These are phyloP conservation scores for Ophiothrix spiculata DNA, from an alignment of 35 echinoderm and acorn worm species.

Conservation along the genomic window DNA sequence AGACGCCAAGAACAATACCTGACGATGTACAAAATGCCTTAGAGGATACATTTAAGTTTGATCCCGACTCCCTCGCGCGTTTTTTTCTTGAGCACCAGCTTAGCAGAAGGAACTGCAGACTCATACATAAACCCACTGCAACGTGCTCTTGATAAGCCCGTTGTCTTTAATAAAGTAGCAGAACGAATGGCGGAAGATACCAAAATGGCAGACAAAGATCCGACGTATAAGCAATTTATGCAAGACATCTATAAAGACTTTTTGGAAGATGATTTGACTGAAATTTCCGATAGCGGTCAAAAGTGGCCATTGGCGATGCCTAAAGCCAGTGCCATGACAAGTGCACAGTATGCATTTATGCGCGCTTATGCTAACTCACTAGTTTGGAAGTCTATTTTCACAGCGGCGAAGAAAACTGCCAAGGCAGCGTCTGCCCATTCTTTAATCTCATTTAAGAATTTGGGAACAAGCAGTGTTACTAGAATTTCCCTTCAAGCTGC, in stretches of 20 bases:
- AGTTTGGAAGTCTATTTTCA: background rate
- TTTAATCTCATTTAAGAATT: background rate
- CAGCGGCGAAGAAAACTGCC: background rate
- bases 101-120: background rate
- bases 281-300: background rate
- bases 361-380: background rate
- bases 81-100: background rate
- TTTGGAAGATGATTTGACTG: background rate
- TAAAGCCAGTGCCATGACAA: background rate
- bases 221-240: background rate
- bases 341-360: background rate
- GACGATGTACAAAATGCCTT: too few species aligned
- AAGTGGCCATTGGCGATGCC: background rate
- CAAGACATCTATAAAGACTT: background rate
- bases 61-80: background rate
- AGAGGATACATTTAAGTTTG: too few species aligned
- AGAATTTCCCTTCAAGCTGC: background rate
- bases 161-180: background rate
- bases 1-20: too few species aligned
- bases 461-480: background rate
- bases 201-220: background rate
- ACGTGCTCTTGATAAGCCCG: background rate
- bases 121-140: background rate
- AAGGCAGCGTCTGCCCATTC: background rate
- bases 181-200: background rate